Percentiles rank a stretch among this genome's conserved stretches.
Conservation (phyloP, 2,888 invertebrate species). For the Drosophila neonasuta region DNA sequence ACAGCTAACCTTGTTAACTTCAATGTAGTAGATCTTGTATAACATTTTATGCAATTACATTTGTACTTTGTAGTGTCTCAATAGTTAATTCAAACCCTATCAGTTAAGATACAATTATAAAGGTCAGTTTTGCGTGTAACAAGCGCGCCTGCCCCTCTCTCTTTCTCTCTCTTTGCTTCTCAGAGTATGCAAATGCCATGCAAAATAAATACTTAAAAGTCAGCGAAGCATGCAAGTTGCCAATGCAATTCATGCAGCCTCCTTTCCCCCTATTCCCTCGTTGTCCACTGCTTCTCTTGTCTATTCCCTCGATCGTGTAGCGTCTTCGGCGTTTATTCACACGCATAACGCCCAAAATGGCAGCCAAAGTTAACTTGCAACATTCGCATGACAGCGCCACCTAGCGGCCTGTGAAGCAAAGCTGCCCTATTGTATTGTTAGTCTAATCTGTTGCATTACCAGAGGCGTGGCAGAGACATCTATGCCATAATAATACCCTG, state of each 20-base stretch:
- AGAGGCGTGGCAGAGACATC: neutral
- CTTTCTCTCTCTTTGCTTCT: slow-evolving; percentile 26
- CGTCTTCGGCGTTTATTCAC: slow-evolving; percentile 41
- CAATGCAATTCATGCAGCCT: slow-evolving; percentile 29
- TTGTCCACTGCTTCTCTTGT: neutral
- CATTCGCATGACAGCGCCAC: slow-evolving; percentile 53
- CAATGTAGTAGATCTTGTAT: neutral
- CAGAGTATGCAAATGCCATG: slow-evolving; percentile 42
- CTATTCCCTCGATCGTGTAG: neutral
- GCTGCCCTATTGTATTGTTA: slow-evolving; percentile 36
- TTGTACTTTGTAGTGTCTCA: slow-evolving; percentile 1
- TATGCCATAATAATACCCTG: neutral
- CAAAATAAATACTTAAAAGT: slow-evolving; percentile 43
- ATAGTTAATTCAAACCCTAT: slow-evolving; percentile 10
- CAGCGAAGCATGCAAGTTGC: slow-evolving; percentile 58
- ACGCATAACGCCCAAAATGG: slow-evolving; percentile 64
- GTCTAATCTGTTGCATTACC: slow-evolving; percentile 27
- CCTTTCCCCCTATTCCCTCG: neutral
- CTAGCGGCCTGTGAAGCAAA: slow-evolving; percentile 46
- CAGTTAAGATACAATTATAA: slow-evolving; percentile 23
- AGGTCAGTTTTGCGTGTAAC: slow-evolving; percentile 43
- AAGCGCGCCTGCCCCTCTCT: neutral
- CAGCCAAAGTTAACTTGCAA: slow-evolving; percentile 47
- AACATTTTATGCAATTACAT: slow-evolving; percentile 1
- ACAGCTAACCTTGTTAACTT: slow-evolving; percentile 19